Evolutionary conservation across 2,113 vertebrate genomes (phyloP).

Genomic region (Periophthalmodon schlosseri): DNA sequence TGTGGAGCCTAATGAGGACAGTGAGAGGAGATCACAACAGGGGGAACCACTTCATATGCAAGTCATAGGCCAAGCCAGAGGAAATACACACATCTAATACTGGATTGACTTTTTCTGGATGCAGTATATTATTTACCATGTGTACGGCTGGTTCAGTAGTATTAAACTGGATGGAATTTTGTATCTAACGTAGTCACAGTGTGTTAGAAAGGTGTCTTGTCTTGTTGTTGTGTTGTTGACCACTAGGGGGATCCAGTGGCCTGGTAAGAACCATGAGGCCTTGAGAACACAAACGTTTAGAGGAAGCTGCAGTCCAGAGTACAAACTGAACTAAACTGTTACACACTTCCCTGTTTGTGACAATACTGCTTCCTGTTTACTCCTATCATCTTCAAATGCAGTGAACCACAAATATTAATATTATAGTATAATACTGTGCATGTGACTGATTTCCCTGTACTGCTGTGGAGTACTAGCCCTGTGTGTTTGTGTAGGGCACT

Average conservation of each 20-base stretch:
- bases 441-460: no score
- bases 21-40: background rate
- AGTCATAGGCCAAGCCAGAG: background rate
- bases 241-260: conserved; percentile 10
- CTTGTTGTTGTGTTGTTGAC: background rate
- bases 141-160: background rate
- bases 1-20: background rate
- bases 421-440: no score
- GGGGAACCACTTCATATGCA: background rate
- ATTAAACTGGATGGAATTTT: background rate
- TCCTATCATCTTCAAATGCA: background rate
- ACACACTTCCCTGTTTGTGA: background rate
- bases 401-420: no score
- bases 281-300: background rate
- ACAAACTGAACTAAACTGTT: conserved; percentile 7
- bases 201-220: background rate
- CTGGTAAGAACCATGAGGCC: background rate
- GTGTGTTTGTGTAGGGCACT: background rate
- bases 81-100: background rate
- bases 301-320: background rate
- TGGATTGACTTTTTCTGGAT: background rate
- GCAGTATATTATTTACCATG: background rate
- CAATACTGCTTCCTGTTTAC: background rate
- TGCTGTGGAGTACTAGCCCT: background rate
- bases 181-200: background rate